Evolutionary conservation across 2,888 invertebrate species (phyloP).

Genomic region (Synanthedon andrenaeformis): DNA sequence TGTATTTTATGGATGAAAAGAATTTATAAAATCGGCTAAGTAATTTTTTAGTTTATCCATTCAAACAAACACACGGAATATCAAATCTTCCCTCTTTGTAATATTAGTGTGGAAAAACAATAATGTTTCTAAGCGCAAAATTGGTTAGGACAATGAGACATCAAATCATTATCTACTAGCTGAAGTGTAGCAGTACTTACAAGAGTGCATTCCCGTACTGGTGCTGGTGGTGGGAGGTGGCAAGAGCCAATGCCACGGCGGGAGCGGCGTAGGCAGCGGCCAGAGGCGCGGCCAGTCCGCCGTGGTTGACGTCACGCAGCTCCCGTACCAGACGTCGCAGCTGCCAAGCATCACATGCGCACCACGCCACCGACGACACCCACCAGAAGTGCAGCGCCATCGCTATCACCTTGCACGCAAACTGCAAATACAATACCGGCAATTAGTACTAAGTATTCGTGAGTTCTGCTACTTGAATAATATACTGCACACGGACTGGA

Average conservation of each 20-base stretch:
- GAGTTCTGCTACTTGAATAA: constrained; percentile 3
- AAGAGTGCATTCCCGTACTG: constrained; percentile 95
- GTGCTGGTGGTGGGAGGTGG: constrained; percentile 92
- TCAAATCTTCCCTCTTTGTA: too few relatives aligned
- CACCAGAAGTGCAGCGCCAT: constrained; percentile 95
- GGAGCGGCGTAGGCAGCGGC: constrained; percentile 93
- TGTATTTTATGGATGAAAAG: too few relatives aligned
- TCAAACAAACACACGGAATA: too few relatives aligned
- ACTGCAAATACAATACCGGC: constrained; percentile 45
- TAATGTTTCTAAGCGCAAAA: too few relatives aligned
- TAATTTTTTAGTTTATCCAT: too few relatives aligned
- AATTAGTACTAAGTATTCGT: background rate
- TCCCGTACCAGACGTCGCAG: constrained; percentile 94
- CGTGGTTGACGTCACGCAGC: constrained; percentile 96
- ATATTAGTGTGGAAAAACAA: too few relatives aligned
- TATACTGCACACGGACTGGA: constrained; percentile 4
- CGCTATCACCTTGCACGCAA: constrained; percentile 88
- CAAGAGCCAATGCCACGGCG: constrained; percentile 89
- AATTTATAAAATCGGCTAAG: too few relatives aligned
- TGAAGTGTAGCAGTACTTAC: constrained; percentile 69
- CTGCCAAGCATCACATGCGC: constrained; percentile 92
- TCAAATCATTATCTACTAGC: too few relatives aligned
- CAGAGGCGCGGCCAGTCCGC: constrained; percentile 92
- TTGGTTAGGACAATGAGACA: too few relatives aligned
- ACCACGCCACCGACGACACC: constrained; percentile 92